phyloP scores from a whole-genome alignment of 2,888 invertebrate genomes.

The Polymixis lichenea region DNA sequence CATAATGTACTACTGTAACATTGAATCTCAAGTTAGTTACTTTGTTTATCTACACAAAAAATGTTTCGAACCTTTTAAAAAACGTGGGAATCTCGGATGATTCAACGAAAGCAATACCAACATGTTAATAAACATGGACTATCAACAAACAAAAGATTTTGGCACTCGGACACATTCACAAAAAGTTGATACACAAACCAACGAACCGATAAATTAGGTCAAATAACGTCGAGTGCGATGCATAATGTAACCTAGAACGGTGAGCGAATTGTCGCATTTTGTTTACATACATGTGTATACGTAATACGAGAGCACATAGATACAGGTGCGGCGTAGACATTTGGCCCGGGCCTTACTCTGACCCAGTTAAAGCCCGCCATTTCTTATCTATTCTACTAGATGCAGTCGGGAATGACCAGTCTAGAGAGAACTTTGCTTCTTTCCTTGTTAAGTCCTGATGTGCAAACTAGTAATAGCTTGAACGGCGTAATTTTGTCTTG shows the following conservation, averaged over 20 bases:
- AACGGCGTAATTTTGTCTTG: conserved; percentile 44
- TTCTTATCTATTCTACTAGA: conserved; percentile 67
- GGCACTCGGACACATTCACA: conserved; percentile 46
- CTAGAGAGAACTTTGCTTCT: conserved; percentile 52
- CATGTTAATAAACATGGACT: conserved; percentile 46
- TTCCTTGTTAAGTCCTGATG: conserved; percentile 55
- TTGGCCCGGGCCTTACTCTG: conserved; percentile 66
- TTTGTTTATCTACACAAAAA: conserved; percentile 4
- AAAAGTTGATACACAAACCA: conserved; percentile 59
- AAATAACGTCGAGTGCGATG: conserved; percentile 68
- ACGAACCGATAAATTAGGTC: conserved; percentile 72
- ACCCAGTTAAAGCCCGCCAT: conserved; percentile 68
- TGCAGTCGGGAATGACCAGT: conserved; percentile 62
- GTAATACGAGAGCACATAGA: conserved; percentile 53
- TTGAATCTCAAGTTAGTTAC: conserved; percentile 4
- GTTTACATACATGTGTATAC: conserved; percentile 67
- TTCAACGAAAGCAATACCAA: neutral
- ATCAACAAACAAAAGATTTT: conserved; percentile 53
- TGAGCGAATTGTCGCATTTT: conserved; percentile 72
- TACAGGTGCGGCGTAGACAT: conserved; percentile 67
- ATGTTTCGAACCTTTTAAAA: neutral
- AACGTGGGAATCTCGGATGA: neutral
- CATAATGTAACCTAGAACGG: conserved; percentile 69
- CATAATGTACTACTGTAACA: conserved; percentile 7
- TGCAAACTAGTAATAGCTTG: conserved; percentile 39